These are phyloP conservation scores for Narcine bancroftii DNA, from an alignment of 2,113 vertebrate species.

Conservation along the genomic window DNA sequence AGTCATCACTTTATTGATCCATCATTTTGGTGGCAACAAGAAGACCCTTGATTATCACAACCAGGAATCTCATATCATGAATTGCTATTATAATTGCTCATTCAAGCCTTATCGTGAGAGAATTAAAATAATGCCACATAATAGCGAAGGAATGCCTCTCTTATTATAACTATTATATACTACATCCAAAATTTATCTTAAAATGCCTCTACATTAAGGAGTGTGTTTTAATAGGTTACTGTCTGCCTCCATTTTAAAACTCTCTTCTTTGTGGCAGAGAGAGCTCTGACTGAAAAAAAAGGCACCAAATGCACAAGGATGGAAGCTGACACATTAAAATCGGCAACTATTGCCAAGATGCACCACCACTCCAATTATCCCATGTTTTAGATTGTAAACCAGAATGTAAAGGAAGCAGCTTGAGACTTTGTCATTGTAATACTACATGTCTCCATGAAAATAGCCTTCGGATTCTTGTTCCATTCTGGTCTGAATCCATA, in stretches of 20 bases:
- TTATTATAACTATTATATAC: neutral
- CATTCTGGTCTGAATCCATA: neutral
- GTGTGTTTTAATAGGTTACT: neutral
- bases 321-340: neutral
- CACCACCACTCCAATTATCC: neutral
- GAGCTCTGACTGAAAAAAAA: neutral
- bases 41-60: neutral
- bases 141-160: neutral
- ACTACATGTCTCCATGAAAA: too few relatives aligned
- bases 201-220: neutral
- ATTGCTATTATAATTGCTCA: neutral
- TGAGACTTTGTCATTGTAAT: too few relatives aligned
- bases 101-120: neutral
- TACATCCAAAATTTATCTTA: neutral
- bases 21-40: neutral
- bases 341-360: neutral
- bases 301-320: neutral
- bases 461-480: neutral
- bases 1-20: neutral
- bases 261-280: neutral
- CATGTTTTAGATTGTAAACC: neutral
- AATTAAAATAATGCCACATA: neutral
- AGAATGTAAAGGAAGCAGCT: neutral
- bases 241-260: neutral
- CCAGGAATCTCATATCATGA: neutral